Conservation (phyloP, 53 echinoderm and acorn worm genomes). For the Paracentrotus lividus region DNA sequence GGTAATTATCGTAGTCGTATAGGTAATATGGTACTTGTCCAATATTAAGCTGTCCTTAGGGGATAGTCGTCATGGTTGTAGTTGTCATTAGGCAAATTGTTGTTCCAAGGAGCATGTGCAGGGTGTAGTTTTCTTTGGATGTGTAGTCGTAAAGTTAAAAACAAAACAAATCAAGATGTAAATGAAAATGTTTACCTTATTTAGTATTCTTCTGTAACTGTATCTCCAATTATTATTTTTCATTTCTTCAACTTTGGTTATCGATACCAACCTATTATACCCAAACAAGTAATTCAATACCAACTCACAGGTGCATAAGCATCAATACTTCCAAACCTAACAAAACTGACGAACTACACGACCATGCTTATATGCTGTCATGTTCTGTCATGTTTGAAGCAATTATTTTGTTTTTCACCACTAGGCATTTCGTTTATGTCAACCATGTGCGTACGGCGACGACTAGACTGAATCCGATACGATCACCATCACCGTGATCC, state of each 20-base stretch:
- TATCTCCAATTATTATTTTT: neutral
- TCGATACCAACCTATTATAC: neutral
- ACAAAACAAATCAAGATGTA: neutral
- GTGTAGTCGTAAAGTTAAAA: no score
- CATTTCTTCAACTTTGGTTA: neutral
- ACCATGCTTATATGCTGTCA: constrained; percentile 17
- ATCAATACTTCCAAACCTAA: neutral
- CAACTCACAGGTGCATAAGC: neutral
- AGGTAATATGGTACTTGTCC: no score
- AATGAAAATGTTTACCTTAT: neutral
- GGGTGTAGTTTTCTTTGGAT: no score
- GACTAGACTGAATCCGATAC: constrained; percentile 41
- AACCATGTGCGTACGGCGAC: constrained; percentile 60
- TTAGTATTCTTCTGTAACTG: neutral
- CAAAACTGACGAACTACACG: neutral
- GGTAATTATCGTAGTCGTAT: no score
- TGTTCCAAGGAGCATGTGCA: no score
- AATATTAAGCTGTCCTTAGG: no score
- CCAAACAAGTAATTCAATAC: constrained; percentile 14
- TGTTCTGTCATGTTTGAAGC: no score
- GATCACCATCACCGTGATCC: constrained; percentile 3
- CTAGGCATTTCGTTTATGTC: constrained; percentile 27
- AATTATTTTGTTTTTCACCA: constrained; percentile 64
- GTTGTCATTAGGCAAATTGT: no score
- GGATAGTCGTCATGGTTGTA: no score